These are phyloP conservation scores for Stomatorhinus ivindoensis DNA, from an alignment of 2,113 vertebrate genomes.

Conservation along the genomic window DNA sequence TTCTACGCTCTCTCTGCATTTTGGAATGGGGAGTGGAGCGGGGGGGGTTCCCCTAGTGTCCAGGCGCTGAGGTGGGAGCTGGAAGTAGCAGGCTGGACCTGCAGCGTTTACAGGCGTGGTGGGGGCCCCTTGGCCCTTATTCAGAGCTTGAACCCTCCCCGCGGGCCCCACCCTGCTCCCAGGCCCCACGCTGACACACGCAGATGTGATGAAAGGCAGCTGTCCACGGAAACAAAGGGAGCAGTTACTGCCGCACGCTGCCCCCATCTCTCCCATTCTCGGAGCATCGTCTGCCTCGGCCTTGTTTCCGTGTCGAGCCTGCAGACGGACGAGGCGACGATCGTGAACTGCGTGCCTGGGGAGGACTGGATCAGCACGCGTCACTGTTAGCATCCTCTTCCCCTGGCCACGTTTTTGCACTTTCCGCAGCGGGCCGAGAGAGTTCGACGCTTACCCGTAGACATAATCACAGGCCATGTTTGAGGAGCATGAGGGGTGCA, in stretches of 20 bases:
- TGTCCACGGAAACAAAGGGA: conserved; percentile 48
- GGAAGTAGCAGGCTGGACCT: neutral
- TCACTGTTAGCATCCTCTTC: neutral
- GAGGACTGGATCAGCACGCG: neutral
- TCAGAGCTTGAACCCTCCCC: neutral
- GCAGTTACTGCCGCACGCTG: conserved; percentile 40
- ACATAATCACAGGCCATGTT: neutral
- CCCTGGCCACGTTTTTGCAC: neutral
- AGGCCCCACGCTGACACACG: conserved; percentile 41
- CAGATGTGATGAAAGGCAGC: conserved; percentile 57
- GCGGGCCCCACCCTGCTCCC: conserved; percentile 21
- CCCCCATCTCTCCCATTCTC: conserved; percentile 40
- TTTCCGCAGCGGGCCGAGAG: neutral
- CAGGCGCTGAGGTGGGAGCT: neutral
- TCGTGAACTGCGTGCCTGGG: conserved; percentile 20
- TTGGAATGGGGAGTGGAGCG: neutral
- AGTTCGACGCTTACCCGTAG: neutral
- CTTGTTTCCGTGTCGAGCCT: conserved; percentile 31
- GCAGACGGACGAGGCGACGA: conserved; percentile 30
- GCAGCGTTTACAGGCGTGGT: neutral
- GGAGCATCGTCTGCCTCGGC: conserved; percentile 41
- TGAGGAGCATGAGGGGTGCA: neutral
- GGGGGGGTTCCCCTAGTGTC: no score
- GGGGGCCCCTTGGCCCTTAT: neutral
- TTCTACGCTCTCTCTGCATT: neutral